Evolutionary conservation across 1,140 invertebrate genomes (phyloP), one percentile per base, ranked within the genome.

Genomic region (Spodoptera frugiperda): DNA sequence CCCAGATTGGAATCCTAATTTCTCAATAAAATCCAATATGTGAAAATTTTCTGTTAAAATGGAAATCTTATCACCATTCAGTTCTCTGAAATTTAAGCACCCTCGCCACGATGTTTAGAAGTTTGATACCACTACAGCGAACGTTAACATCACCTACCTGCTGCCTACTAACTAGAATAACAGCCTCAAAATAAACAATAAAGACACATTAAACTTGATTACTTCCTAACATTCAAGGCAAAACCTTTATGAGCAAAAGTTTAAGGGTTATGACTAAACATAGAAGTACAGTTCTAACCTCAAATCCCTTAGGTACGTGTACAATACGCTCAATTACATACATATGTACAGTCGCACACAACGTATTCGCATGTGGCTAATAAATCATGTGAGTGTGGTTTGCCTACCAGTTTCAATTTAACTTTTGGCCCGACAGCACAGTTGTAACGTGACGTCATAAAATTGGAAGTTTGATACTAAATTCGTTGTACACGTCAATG

Each of bases 381-480:
- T 87, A 87, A 85, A 85, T 87, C 84, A 85, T 83, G 79, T 33
- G 65, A 54, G 71, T 83, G 84, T 53, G 85, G 85, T 85, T 81
- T 76, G 76, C 70, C 81, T 79, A 85, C 80, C 78, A 84, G 84
- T 83, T 85, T 85, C 85, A 87, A 84, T 87, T 82, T 85, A 84
- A 85, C 84, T 87, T 87, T 76, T 67, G 74, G 68, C 78, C 75
- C 68, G 33, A 72, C 75, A 49, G 59, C 57, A 39, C 67, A 30
- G 6, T 46, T 53, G 46, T 78, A 68, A 78, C 76, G 80, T 82
- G 55, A 81, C 75, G 80, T 82, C 80, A 82, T 75, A 82, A 82
- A 82, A 76, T 77, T 75, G 63, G 46, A 75, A 84, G 61, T 79
- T 81, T 71, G 61, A 25, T 63, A 55, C 51, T 77, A 53, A 67